phyloP scores from a whole-genome alignment of 2,113 vertebrate species.

The Burhinus bistriatus region DNA sequence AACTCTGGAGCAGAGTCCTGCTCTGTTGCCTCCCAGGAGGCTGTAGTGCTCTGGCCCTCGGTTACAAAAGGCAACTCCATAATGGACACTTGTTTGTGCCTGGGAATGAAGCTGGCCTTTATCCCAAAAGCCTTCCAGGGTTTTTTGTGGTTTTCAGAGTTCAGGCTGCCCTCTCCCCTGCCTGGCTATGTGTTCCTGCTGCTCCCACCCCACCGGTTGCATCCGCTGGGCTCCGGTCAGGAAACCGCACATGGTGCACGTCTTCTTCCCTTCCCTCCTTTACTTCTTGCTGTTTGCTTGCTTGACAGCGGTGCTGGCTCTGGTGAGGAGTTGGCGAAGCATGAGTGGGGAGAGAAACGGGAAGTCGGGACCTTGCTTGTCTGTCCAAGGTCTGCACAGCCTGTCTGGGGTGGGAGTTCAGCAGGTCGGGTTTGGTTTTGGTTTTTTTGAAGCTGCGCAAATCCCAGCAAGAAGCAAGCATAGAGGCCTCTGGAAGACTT shows the following conservation, averaged over 20 bases:
- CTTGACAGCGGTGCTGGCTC: background rate
- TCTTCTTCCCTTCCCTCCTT: background rate
- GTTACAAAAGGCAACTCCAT: background rate
- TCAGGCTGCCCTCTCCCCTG: background rate
- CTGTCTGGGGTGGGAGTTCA: background rate
- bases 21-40: background rate
- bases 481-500: background rate
- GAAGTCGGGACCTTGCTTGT: background rate
- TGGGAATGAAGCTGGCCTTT: background rate
- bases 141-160: background rate
- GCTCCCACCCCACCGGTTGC: background rate
- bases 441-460: background rate
- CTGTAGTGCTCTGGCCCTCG: background rate
- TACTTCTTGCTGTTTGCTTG: background rate
- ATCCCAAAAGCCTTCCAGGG: background rate
- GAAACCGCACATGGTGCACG: background rate
- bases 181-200: background rate
- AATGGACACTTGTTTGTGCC: background rate
- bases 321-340: background rate
- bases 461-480: background rate
- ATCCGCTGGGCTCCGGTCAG: background rate
- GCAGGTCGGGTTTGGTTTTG: background rate
- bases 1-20: background rate
- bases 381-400: background rate
- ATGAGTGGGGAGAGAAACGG: rapidly evolving